Evolutionary conservation across 2,888 invertebrate genomes (phyloP), one percentile per base, ranked within the genome.

Genomic region (Aspidapion aeneum): DNA sequence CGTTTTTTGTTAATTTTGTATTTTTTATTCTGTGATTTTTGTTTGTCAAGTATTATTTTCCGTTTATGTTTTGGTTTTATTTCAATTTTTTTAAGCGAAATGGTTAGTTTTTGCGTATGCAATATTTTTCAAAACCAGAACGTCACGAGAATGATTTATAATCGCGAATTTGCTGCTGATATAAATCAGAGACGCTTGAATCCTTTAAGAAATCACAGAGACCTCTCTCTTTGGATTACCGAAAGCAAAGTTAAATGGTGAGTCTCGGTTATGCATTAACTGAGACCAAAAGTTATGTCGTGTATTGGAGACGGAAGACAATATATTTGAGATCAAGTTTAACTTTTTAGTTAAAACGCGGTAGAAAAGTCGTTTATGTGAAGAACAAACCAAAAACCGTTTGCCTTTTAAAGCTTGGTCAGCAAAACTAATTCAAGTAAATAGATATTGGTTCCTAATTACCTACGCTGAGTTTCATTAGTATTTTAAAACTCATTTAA

Each of bases 41-140:
- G n/a, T n/a, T n/a, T n/a, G n/a, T n/a, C n/a, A n/a, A n/a, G n/a
- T n/a, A n/a, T n/a, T n/a, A n/a, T n/a, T 20, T 54, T 21, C 12
- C 20, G 18, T 48, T 61, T 60, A 18, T 61, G 21, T 20, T 54
- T 20, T 0, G 81, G 2, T n/a, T 62, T 20, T 61, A 62, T 21
- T 22, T 63, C 61, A 18, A 59, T 19, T 1, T 18, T 16, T 56
- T 5, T 55, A 55, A n/a, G n/a, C n/a, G n/a, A 35, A 35, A 35
- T 35, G 35, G 35, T 35, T 35, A 35, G 12, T 35, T 35, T 3
- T 35, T 35, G 35, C 35, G 12, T 12, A 35, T 35, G 35, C 12
- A 35, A 35, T 35, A 35, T 35, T 35, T 35, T 35, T 35, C 35
- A 35, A 35, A 35, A 35, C 35, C 5, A 3, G 3, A 35, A 35